Evolutionary conservation across 2,113 vertebrate genomes (phyloP), one percentile per base, ranked within the genome.

Genomic region (Oryzias javanicus): DNA sequence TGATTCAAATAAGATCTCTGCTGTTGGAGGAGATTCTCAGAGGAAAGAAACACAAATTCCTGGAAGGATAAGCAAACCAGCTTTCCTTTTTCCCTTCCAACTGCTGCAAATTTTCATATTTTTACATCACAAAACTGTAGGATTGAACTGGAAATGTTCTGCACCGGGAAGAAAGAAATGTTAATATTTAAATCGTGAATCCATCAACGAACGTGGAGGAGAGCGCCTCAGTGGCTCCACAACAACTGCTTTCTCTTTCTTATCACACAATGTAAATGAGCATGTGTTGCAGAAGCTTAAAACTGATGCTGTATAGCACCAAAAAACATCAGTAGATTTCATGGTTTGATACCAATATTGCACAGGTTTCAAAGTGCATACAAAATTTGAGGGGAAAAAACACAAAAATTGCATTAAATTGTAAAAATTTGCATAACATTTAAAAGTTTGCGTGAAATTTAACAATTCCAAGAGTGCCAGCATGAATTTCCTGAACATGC

Each of bases 1-100:
- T 88, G 78, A 88, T 88, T 90, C 85, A 89, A 89, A 88, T 88
- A n/a, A 70, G 78, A 76, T 25, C 72, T 82, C 74, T 67, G 62
- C 60, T 69, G 70, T 59, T 57, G 62, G 70, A 20, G 76, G 78
- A 71, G 67, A 57, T 70, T 80, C 72, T 70, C 66, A 82, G 70
- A 79, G 73, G 81, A 78, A 74, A 82, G 71, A 74, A 80, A 73
- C 74, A 71, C 20, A 68, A 70, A 69, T 76, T 67, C 62, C 45
- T 27, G n/a, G 56, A 55, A 61, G 78, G 70, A 86, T 82, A 77
- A 82, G 69, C 67, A 64, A 76, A 82, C 52, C 54, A 65, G 46
- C 15, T 49, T 40, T 40, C 66, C 68, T 22, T 29, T 62, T 67
- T 58, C 59, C 3, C n/a, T 35, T n/a, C 24, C 44, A 35, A 52